Base-by-base conservation (phyloP, 2,888 invertebrate genomes). In the Pyrgus malvae region DNA sequence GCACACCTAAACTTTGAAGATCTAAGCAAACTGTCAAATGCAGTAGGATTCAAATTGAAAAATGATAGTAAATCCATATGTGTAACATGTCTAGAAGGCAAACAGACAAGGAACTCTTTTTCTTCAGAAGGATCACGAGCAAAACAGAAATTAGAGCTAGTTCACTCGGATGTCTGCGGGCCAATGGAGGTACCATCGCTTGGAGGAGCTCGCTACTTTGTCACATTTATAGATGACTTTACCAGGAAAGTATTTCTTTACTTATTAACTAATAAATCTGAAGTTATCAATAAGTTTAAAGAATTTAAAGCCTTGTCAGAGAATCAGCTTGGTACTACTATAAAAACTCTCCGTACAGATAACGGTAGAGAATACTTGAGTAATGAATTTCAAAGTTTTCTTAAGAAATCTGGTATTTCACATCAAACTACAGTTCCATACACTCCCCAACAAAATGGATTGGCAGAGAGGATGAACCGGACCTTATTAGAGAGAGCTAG, bases 111-210 rank as follows among this genome's bases (percentile, higher is more conserved):
- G 25, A 16, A 46, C 3, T 58, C 57, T 8, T 63, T 61, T 51
- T 25, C 27, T 23, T 9, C 38, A 7, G 37, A 45, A 33, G 37
- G 9, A 4, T 16, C 35, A 8, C 16, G 3, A 25, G 45, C 56
- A 6, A 42, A 56, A 33, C 55, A 69, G 25, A 8, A 63, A 23
- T 54, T 80, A 23, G 70, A 76, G 23, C 11, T 74, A 17, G 50
- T 80, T 2, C 76, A 79, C 50, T 54, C 71, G 2, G 78, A 79
- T 57, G 42, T 79, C 3, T 75, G 76, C 58, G 77, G 76, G 33
- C 71, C 74, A 11, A 72, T 78, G 75, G 69, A 75, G 50, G 58
- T 51, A 2, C 11, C 41, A 9, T 80, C 79, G 0, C 49, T 67
- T 5, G 74, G 72, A 4, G 70, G 72, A 9, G 61, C 66, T 1